phyloP scores from a whole-genome alignment of 2,113 vertebrate genomes.

The Hymenochirus boettgeri region DNA sequence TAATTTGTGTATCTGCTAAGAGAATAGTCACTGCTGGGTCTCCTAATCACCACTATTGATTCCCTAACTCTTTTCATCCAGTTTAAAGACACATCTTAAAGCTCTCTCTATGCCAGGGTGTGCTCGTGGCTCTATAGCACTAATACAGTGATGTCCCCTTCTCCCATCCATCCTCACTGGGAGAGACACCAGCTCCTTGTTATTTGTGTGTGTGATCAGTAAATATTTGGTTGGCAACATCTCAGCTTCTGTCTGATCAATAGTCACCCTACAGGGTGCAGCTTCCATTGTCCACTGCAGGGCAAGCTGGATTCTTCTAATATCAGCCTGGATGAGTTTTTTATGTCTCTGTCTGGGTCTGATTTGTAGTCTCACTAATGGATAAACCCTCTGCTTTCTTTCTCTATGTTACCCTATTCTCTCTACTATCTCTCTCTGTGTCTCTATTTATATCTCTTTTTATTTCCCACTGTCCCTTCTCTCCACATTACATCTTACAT shows the following conservation, averaged over 20 bases:
- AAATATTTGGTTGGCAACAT: constrained; percentile 96
- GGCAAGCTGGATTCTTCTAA: constrained; percentile 57
- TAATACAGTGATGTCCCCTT: constrained; percentile 91
- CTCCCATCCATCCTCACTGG: constrained; percentile 70
- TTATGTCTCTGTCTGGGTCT: no score
- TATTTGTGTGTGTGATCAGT: constrained; percentile 95
- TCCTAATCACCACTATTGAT: constrained; percentile 82
- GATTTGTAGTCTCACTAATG: no score
- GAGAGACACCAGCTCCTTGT: constrained; percentile 83
- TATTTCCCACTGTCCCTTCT: no score
- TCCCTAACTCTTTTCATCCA: constrained; percentile 82
- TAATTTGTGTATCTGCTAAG: constrained; percentile 54
- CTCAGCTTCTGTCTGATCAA: constrained; percentile 85
- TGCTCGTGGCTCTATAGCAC: constrained; percentile 87
- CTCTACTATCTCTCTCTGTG: no score
- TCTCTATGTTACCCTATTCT: no score
- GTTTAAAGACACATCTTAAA: constrained; percentile 83
- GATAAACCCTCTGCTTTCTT: no score
- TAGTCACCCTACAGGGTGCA: constrained; percentile 74
- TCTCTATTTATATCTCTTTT: no score
- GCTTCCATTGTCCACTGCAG: constrained; percentile 68
- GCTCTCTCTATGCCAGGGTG: constrained; percentile 72
- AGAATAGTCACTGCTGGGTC: constrained; percentile 61
- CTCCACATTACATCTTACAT: no score
- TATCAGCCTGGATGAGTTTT: background rate